Evolutionary conservation across 2,113 vertebrate genomes (phyloP).

Genomic region (Glareola pratincola): DNA sequence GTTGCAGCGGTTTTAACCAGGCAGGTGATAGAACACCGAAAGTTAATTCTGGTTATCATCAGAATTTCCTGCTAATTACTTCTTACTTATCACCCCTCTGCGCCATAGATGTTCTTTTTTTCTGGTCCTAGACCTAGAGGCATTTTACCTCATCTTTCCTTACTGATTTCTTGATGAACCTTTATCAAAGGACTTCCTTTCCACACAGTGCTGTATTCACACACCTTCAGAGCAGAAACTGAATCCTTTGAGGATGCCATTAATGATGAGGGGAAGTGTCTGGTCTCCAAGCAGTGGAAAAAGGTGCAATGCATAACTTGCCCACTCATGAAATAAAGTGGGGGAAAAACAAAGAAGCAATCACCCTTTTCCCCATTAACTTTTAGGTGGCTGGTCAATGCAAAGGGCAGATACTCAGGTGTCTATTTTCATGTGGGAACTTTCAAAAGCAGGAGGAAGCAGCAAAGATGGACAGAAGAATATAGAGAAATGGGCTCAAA

Average conservation of each 20-base stretch:
- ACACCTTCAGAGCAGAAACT: neutral
- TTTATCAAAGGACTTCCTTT: neutral
- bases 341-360: fast-evolving
- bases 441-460: neutral
- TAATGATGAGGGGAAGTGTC: neutral
- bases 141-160: neutral
- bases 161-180: neutral
- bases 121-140: neutral
- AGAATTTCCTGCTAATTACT: neutral
- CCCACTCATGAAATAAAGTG: neutral
- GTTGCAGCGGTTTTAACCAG: neutral
- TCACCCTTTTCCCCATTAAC: neutral
- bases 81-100: neutral
- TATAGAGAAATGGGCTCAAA: neutral
- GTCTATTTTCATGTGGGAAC: neutral
- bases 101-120: neutral
- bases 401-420: neutral
- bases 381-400: neutral
- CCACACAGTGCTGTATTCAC: neutral
- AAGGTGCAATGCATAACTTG: neutral
- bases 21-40: neutral
- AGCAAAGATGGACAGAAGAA: neutral
- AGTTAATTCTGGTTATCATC: neutral
- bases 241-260: neutral
- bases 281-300: neutral